Percentiles rank a stretch among this genome's conserved stretches.
These are phyloP conservation scores for Pontoporia blainvillei DNA, from an alignment of 2,113 vertebrate genomes.

Conservation along the genomic window DNA sequence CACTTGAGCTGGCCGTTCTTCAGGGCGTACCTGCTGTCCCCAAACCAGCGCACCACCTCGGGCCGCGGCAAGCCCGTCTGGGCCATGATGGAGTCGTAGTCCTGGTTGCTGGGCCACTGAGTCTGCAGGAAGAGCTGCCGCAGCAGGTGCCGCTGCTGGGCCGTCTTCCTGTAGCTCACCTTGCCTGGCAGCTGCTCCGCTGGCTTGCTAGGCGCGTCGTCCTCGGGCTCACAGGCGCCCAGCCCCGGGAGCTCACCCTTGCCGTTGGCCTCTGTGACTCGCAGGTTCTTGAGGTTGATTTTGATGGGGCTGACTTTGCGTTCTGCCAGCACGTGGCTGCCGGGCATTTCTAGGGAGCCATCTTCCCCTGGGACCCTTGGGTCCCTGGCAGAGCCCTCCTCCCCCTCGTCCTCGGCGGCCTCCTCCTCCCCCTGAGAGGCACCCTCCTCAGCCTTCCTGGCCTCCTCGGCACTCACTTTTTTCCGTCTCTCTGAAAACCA, in stretches of 20 bases:
- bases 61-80: constrained; percentile 89
- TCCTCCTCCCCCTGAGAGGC: constrained; percentile 80
- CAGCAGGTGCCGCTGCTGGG: constrained; percentile 92
- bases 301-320: constrained; percentile 97
- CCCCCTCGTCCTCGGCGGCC: constrained; percentile 73
- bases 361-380: constrained; percentile 82
- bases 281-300: constrained; percentile 96
- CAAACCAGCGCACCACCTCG: constrained; percentile 97
- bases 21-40: constrained; percentile 93
- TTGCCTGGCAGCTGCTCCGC: constrained; percentile 75
- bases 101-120: constrained; percentile 92
- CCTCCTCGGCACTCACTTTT: constrained; percentile 84
- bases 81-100: constrained; percentile 91
- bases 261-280: constrained; percentile 91
- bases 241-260: constrained; percentile 73
- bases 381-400: constrained; percentile 79
- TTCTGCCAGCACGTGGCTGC: constrained; percentile 62
- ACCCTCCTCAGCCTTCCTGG: constrained; percentile 81
- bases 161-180: constrained; percentile 89
- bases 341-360: constrained; percentile 77
- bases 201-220: constrained; percentile 50
- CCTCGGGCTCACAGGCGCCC: constrained; percentile 22
- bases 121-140: constrained; percentile 94
- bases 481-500: constrained; percentile 96
- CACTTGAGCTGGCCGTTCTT: constrained; percentile 97